Conservation (phyloP, 2,797 vertebrate species). For the Silurus lanzhouensis region DNA sequence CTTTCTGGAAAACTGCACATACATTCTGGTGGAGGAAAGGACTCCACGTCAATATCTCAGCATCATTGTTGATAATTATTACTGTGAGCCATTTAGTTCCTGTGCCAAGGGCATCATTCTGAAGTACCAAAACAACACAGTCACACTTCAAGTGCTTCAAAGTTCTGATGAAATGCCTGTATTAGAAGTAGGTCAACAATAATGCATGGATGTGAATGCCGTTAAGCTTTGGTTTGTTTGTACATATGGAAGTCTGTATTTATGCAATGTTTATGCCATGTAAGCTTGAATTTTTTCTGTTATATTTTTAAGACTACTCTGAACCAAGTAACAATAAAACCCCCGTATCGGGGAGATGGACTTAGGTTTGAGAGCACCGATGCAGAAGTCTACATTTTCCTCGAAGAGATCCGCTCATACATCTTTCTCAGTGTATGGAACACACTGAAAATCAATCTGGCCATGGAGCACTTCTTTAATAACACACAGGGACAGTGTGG, state of each 20-base stretch:
- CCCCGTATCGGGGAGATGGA: conserved; percentile 64
- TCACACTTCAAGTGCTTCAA: conserved; percentile 57
- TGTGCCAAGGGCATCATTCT: conserved; percentile 69
- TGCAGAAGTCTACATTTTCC: conserved; percentile 57
- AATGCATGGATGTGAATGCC: background rate
- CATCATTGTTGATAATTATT: conserved; percentile 70
- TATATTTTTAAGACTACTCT: conserved; percentile 63
- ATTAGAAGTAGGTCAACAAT: conserved; percentile 44
- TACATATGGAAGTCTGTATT: background rate
- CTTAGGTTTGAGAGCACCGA: conserved; percentile 66
- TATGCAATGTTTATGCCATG: background rate
- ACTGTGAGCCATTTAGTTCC: conserved; percentile 55
- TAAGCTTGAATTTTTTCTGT: background rate
- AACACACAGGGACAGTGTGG: conserved; percentile 77
- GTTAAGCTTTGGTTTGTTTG: background rate
- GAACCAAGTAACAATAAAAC: conserved; percentile 59
- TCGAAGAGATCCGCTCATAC: conserved; percentile 67
- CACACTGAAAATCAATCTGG: conserved; percentile 65
- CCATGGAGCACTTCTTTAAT: conserved; percentile 68
- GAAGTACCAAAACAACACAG: conserved; percentile 62
- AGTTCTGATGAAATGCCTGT: background rate
- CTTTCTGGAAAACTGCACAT: conserved; percentile 68
- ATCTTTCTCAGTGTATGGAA: conserved; percentile 61
- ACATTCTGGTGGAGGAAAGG: conserved; percentile 70
- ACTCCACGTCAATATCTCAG: conserved; percentile 59